These are phyloP conservation scores for Thera obeliscata DNA, from an alignment of 2,888 invertebrate species.

Conservation along the genomic window DNA sequence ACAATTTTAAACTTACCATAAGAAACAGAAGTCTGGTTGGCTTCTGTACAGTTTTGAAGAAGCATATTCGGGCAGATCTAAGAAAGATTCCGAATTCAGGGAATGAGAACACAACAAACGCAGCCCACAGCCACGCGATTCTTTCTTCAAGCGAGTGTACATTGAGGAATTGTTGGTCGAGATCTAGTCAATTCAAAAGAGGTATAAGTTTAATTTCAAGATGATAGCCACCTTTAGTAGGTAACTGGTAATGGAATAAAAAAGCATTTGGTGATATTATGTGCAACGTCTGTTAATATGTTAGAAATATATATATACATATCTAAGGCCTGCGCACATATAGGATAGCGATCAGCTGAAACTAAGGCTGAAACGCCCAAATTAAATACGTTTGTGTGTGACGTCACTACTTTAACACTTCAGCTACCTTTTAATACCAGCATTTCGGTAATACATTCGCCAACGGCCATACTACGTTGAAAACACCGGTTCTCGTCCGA, in stretches of 20 bases:
- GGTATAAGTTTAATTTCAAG: neutral
- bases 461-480: constrained; percentile 45
- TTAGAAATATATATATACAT: no score
- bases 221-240: no score
- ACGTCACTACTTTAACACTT: no score
- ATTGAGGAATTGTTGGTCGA: constrained; percentile 86
- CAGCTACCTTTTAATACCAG: no score
- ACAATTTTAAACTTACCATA: constrained; percentile 69
- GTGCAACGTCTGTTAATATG: no score
- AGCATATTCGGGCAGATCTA: constrained; percentile 87
- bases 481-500: constrained; percentile 72
- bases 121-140: constrained; percentile 91
- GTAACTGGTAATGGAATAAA: no score
- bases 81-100: constrained; percentile 91
- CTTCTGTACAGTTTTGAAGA: constrained; percentile 88
- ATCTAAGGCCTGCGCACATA: no score
- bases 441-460: neutral
- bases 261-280: no score
- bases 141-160: constrained; percentile 86
- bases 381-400: no score
- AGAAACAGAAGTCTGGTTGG: constrained; percentile 84
- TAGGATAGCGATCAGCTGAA: no score
- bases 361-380: no score
- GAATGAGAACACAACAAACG: constrained; percentile 89
- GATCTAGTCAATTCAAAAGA: constrained; percentile 65